Percentiles rank a stretch among this genome's conserved stretches.
Conservation (phyloP, 2,113 vertebrate genomes). For the Chascanopsetta lugubris region DNA sequence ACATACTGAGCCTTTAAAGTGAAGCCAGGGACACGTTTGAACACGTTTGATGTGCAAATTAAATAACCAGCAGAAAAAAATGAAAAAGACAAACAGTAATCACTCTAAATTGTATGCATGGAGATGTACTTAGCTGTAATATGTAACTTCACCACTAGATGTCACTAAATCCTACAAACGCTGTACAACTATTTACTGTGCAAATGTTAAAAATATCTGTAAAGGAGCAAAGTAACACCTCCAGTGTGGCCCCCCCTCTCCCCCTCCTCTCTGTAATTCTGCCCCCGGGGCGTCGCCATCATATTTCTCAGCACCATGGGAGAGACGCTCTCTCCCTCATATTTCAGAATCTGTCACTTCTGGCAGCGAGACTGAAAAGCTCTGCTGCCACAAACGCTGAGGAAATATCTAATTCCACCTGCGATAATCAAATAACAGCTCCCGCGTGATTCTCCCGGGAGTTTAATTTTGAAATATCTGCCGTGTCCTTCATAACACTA, state of each 20-base stretch:
- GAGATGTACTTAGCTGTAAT: too few relatives aligned
- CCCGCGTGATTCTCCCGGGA: conserved; percentile 6
- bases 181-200: too few relatives aligned
- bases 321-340: neutral
- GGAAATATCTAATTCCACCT: neutral
- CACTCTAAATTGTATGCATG: too few relatives aligned
- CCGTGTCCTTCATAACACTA: neutral
- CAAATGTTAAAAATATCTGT: too few relatives aligned
- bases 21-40: too few relatives aligned
- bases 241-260: neutral
- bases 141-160: too few relatives aligned
- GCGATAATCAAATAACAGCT: neutral
- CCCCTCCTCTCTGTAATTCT: conserved; percentile 5
- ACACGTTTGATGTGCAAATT: too few relatives aligned
- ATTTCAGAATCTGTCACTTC: neutral
- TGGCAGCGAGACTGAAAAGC: neutral
- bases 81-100: too few relatives aligned
- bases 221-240: neutral
- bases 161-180: too few relatives aligned
- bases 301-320: neutral
- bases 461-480: conserved; percentile 7
- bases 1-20: too few relatives aligned
- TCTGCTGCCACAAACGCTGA: conserved; percentile 35
- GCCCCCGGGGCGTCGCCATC: conserved; percentile 11
- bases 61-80: too few relatives aligned